Percentiles rank a stretch among this genome's conserved stretches.
Conservation (phyloP, 2,113 vertebrate genomes). For the Podarcis cretensis region DNA sequence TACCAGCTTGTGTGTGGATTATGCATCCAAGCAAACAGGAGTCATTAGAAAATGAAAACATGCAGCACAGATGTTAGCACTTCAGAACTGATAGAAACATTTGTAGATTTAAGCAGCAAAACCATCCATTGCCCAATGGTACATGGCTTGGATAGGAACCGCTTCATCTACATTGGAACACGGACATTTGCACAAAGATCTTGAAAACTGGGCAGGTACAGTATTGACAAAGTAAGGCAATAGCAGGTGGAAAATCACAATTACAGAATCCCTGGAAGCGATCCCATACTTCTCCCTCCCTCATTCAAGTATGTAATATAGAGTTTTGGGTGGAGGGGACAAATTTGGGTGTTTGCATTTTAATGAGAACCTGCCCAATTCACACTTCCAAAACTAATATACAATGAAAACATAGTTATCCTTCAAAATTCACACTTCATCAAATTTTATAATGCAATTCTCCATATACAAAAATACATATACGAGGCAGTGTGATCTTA, state of each 20-base stretch:
- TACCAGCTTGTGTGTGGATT: constrained; percentile 52
- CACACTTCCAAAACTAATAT: too few relatives aligned
- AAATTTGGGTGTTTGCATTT: too few relatives aligned
- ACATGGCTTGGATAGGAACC: neutral
- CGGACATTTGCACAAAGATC: constrained; percentile 30
- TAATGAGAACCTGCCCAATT: too few relatives aligned
- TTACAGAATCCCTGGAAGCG: neutral
- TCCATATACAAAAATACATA: too few relatives aligned
- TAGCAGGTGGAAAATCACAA: neutral
- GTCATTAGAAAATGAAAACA: constrained; percentile 51
- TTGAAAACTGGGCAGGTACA: constrained; percentile 38
- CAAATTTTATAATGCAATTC: too few relatives aligned
- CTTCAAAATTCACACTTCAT: too few relatives aligned
- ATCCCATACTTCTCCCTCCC: neutral
- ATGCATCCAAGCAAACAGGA: constrained; percentile 58
- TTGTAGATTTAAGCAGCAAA: constrained; percentile 59
- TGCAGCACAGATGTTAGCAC: constrained; percentile 56
- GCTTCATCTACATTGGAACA: constrained; percentile 38
- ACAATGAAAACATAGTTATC: too few relatives aligned
- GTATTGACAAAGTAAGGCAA: neutral
- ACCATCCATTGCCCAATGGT: constrained; percentile 51
- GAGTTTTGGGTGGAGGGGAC: neutral
- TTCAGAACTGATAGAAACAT: constrained; percentile 58
- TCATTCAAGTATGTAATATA: neutral
- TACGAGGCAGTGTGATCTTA: too few relatives aligned